Evolutionary conservation across 2,797 vertebrate genomes (phyloP), one percentile per base, ranked within the genome.

Genomic region (Centroberyx gerrardi): DNA sequence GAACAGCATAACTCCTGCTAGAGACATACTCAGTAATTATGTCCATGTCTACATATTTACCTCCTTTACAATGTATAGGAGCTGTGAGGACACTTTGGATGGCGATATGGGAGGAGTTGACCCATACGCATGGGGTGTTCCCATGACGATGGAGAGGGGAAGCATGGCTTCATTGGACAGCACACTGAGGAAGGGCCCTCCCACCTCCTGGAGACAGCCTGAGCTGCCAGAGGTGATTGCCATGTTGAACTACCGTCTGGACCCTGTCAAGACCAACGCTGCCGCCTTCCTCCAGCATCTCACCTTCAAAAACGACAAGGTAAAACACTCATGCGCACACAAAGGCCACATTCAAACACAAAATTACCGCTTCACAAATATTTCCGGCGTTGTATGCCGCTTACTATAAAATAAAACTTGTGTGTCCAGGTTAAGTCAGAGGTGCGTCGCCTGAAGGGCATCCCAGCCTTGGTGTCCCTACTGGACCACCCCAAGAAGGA

Each of bases 151-250:
- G 0, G 98, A 99, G 70, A 91, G 96, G 17, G 97, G 97, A 15
- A 99, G 98, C 92, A 94, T 99, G 95, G 97, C 97, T 0, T 99
- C 98, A 22, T 87, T 99, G 91, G 98, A 99, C 92, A 98, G 98
- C 93, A 95, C 97, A 48, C 93, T 98, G 38, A 96, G 97, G 79
- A 98, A 97, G n/a, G 95, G 85, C 2, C 92, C 95, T 0, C 95
- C 96, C 0, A 62, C 92, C 0, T 93, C 90, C 29, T 99, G 98
- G 98, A 96, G 98, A 72, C 97, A 99, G 83, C 98, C 98, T 0
- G 98, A 99, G 86, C 95, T 99, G 68, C 97, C 98, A 0, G 98
- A 99, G 90, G 98, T 99, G 68, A 97, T 99, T 0, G 96, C 97
- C 76, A 99, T 99, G 98, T 93, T 99, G 62, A 98, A 95, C 76